Percentiles rank a stretch among this genome's conserved stretches.
These are phyloP conservation scores for Larimichthys polyactis DNA, from an alignment of 2,113 vertebrate species.

Conservation along the genomic window DNA sequence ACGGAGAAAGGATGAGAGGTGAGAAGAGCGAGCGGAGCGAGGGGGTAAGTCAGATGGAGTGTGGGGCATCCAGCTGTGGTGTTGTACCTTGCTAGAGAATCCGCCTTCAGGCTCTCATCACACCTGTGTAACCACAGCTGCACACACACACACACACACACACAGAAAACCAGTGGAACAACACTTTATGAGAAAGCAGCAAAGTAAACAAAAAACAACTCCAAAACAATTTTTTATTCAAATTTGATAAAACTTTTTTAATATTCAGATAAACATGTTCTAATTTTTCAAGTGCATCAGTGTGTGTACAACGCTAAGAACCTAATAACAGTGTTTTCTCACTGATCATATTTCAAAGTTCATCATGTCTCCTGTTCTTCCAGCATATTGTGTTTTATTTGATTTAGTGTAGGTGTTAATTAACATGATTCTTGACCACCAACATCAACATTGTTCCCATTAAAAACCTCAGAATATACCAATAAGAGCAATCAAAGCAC, in stretches of 20 bases:
- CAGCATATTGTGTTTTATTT: not conserved
- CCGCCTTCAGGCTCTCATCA: constrained; percentile 71
- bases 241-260: constrained; percentile 29
- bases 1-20: constrained; percentile 67
- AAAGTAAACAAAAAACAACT: constrained; percentile 31
- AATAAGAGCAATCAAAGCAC: not conserved
- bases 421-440: not conserved
- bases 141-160: constrained; percentile 14
- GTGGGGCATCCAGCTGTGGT: constrained; percentile 77
- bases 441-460: not conserved
- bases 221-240: constrained; percentile 23
- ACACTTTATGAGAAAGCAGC: constrained; percentile 16
- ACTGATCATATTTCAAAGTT: not conserved
- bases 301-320: not conserved
- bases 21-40: constrained; percentile 58
- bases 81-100: constrained; percentile 71
- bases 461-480: constrained; percentile 1
- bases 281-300: constrained; percentile 26
- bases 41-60: constrained; percentile 69
- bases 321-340: not conserved
- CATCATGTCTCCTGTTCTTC: not conserved
- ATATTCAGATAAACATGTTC: constrained; percentile 38
- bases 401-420: not conserved
- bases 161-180: constrained; percentile 31
- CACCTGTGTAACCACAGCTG: constrained; percentile 80